These are phyloP conservation scores for Stomatorhinus ivindoensis DNA, from an alignment of 2,113 vertebrate species.

Conservation along the genomic window DNA sequence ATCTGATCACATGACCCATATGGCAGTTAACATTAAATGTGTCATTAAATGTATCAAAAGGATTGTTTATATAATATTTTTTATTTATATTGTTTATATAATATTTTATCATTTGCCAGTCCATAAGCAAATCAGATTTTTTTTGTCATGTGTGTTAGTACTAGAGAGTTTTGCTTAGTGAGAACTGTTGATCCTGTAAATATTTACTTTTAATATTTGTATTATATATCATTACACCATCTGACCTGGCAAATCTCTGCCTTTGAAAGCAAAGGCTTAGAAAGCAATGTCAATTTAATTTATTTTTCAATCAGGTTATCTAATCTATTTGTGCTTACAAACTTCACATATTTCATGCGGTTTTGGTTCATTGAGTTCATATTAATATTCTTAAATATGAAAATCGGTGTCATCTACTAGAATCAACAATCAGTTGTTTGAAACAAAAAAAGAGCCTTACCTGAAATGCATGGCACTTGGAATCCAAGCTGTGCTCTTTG, in stretches of 20 bases:
- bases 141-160: neutral
- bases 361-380: neutral
- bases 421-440: neutral
- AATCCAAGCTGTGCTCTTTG: neutral
- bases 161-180: neutral
- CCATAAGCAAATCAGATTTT: neutral
- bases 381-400: neutral
- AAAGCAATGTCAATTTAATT: neutral
- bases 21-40: neutral
- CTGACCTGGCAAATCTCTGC: neutral
- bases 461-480: neutral
- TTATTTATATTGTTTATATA: neutral
- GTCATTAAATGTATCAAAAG: neutral
- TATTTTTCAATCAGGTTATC: neutral
- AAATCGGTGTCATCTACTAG: neutral
- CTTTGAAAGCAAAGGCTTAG: neutral
- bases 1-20: neutral
- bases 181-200: neutral
- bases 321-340: neutral
- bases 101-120: neutral
- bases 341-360: neutral
- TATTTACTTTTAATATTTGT: conserved; percentile 1
- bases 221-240: neutral
- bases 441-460: neutral
- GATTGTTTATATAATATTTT: neutral